Evolutionary conservation across 1,140 invertebrate species (phyloP), one percentile per base, ranked within the genome.

Genomic region (Micrasema longulum): DNA sequence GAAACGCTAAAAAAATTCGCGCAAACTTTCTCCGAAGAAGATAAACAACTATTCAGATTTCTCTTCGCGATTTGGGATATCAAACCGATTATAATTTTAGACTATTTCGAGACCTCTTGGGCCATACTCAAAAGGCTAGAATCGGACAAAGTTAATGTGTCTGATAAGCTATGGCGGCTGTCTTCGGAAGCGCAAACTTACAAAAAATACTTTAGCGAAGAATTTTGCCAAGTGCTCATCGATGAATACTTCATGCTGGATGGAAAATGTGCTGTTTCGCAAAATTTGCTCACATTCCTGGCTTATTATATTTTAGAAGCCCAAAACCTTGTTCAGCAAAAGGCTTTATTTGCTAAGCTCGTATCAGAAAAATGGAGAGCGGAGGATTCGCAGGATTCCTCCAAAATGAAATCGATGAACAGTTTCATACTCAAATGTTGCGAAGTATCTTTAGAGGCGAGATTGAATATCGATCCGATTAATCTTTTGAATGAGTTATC

Each of bases 141-240:
- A 38, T 60, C 38, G 47, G 7, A 16, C 14, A 74, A 71, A n/a
- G 14, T 60, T 7, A 23, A 68, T 36, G 57, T 74, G 10, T 11
- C 43, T n/a, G 16, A 20, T 22, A 20, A 68, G 35, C 38, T 69
- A n/a, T 10, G 12, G 0, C 52, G 10, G 9, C 48, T 74, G n/a
- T 41, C 69, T 6, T 5, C 36, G 10, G 23, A 26, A 10, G 22
- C 68, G 2, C 41, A 20, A 4, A 20, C 3, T 20, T 26, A 36
- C 26, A 53, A 72, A 0, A 36, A 75, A 12, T 23, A 55, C 10
- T 31, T 75, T 7, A 57, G 31, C 35, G 66, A 65, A 7, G 57
- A 72, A 12, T 75, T 75, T 35, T 75, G 73, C 18, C 60, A 71
- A 7, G 18, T 22, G 6, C n/a, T 75, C 0, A 60, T 72, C 1